phyloP scores from a whole-genome alignment of 2,113 vertebrate species.

The Verasper variegatus region DNA sequence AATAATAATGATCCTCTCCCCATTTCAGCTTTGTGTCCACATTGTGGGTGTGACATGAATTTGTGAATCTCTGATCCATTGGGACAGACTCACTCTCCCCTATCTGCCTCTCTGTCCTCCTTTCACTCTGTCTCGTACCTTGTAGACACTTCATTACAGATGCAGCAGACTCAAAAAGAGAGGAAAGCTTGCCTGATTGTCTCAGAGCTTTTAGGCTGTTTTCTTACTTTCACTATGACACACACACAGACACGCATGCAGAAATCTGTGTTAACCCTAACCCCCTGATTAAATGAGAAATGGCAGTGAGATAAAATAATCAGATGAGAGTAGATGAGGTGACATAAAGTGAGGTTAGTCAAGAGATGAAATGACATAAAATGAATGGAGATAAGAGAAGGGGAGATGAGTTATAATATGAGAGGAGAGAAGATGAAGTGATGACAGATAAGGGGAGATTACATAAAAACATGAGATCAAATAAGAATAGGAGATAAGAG shows the following conservation, averaged over 20 bases:
- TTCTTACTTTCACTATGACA: neutral
- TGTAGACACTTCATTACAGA: conserved; percentile 42
- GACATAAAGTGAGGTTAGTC: too few relatives aligned
- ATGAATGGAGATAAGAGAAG: too few relatives aligned
- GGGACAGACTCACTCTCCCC: conserved; percentile 14
- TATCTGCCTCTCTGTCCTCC: conserved; percentile 12
- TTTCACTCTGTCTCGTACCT: conserved; percentile 3
- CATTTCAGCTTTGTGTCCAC: conserved; percentile 21
- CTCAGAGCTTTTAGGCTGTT: conserved; percentile 2
- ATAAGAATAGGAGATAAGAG: too few relatives aligned
- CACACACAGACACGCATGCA: neutral
- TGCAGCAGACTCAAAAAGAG: conserved; percentile 23
- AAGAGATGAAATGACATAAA: too few relatives aligned
- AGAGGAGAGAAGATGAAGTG: too few relatives aligned
- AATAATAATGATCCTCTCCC: conserved; percentile 22
- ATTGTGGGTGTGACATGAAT: conserved; percentile 7
- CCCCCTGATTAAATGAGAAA: too few relatives aligned
- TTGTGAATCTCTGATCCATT: conserved; percentile 12
- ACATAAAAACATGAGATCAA: too few relatives aligned
- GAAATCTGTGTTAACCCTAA: too few relatives aligned
- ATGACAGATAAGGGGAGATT: too few relatives aligned
- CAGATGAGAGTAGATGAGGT: too few relatives aligned
- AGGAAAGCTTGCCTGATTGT: conserved; percentile 27
- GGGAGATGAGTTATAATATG: too few relatives aligned
- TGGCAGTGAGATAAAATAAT: too few relatives aligned